Evolutionary conservation across 2,888 invertebrate species (phyloP), one percentile per base, ranked within the genome.

Genomic region (Diloba caeruleocephala): DNA sequence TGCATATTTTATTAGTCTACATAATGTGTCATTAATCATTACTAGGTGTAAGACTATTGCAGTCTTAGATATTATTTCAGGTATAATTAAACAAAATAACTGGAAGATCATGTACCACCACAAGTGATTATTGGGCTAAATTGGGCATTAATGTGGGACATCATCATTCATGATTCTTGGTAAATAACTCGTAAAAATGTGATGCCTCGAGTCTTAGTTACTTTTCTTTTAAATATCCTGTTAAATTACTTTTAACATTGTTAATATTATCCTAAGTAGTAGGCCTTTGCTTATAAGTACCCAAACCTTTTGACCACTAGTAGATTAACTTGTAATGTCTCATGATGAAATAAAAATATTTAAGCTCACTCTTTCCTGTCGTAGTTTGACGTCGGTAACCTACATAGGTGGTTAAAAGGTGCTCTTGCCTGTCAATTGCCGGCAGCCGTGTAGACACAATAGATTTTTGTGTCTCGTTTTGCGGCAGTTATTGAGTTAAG

Each of bases 61-160:
- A 82, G 85, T 84, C 81, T 80, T 75, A 81, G 81, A 82, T 87
- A 76, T 88, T 78, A 86, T 91, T 91, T 86, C 90, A 90, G 90
- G 88, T 88, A 71, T 74, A 74, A 78, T 73, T 67, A 69, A 74
- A 76, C 74, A 76, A 84, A 65, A 81, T 73, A 63, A 63, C 55
- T 79, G 79, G 86, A 85, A 86, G 88, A 86, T 80, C 82, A 86
- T 81, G 81, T 83, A 75, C 80, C 69, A 82, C 80, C 70, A 83
- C 83, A 80, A 79, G 82, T 81, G 78, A 83, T 83, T 79, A 79
- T 79, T 85, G 87, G 88, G 88, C 85, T 87, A 87, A 87, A 87
- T 88, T 89, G 85, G 88, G 88, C 79, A 82, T 83, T 87, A 78
- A 70, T 76, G 75, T 86, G 85, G 82, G 85, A 87, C 85, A 80